phyloP scores from a whole-genome alignment of 2,113 vertebrate species.

The Hippocampus zosterae region DNA sequence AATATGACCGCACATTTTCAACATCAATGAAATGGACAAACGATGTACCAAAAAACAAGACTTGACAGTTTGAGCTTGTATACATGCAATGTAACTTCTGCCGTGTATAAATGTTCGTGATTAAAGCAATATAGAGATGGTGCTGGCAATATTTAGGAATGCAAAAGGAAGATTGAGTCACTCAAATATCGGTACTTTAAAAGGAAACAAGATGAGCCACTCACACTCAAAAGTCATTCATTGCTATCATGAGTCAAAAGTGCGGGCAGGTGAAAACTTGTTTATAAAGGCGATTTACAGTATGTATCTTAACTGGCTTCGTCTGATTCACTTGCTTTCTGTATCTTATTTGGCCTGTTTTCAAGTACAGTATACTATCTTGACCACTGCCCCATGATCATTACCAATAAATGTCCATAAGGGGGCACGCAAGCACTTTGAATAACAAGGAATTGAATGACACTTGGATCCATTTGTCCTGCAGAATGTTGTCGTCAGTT shows the following conservation, averaged over 20 bases:
- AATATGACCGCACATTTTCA: slow-evolving; percentile 26
- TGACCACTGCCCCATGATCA: not conserved
- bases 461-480: not conserved
- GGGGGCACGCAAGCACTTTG: slow-evolving; percentile 42
- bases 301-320: slow-evolving; percentile 16
- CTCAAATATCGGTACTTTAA: not conserved
- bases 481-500: not conserved
- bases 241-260: slow-evolving; percentile 8
- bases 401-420: slow-evolving; percentile 31
- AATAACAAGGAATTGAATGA: not conserved
- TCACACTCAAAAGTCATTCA: slow-evolving; percentile 7
- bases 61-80: slow-evolving; percentile 60
- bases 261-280: slow-evolving; percentile 15
- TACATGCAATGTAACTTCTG: slow-evolving; percentile 66
- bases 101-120: slow-evolving; percentile 64
- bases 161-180: slow-evolving; percentile 17
- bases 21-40: slow-evolving; percentile 47
- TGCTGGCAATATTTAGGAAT: slow-evolving; percentile 54
- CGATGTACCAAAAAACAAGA: slow-evolving; percentile 67
- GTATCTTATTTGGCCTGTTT: not conserved
- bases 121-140: slow-evolving; percentile 68
- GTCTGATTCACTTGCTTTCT: slow-evolving; percentile 14
- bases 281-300: slow-evolving; percentile 28
- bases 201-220: slow-evolving; percentile 9
- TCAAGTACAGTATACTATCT: not conserved